Evolutionary conservation across 2,797 vertebrate genomes (phyloP).

Genomic region (Scomberomorus guttatus): DNA sequence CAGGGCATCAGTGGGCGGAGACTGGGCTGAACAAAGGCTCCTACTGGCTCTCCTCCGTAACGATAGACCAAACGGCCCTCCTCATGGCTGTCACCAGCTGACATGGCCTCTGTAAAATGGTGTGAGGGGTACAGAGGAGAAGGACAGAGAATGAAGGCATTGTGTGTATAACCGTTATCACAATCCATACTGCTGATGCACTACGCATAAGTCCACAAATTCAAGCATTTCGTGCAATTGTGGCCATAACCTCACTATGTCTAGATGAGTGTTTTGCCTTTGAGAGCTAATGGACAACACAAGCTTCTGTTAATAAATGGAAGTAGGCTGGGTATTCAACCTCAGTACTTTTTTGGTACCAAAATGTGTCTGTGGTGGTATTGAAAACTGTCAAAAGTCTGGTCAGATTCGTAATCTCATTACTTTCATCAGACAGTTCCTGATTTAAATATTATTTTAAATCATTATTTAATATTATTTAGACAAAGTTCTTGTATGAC

Average conservation of each 20-base stretch:
- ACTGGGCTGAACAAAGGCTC: conserved; percentile 94
- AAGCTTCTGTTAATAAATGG: background rate
- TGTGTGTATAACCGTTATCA: background rate
- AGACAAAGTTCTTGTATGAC: background rate
- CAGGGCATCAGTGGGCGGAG: conserved; percentile 92
- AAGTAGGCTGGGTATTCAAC: background rate
- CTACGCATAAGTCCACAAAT: background rate
- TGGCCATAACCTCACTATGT: background rate
- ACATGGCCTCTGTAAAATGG: conserved; percentile 92
- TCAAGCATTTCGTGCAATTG: background rate
- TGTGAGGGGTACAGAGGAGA: background rate
- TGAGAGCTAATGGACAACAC: background rate
- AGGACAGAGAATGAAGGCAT: background rate
- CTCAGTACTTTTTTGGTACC: background rate
- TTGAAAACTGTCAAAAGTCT: background rate
- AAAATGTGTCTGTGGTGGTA: background rate
- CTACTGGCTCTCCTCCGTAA: conserved; percentile 95
- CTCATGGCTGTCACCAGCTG: conserved; percentile 93
- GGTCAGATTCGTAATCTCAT: background rate
- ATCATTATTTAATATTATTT: background rate
- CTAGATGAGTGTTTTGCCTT: background rate
- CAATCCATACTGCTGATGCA: background rate
- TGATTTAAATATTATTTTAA: too few species aligned
- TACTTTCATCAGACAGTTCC: background rate
- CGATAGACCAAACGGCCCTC: conserved; percentile 95